Base-by-base conservation (phyloP, 2,888 invertebrate species). In the Eulithis prunata region DNA sequence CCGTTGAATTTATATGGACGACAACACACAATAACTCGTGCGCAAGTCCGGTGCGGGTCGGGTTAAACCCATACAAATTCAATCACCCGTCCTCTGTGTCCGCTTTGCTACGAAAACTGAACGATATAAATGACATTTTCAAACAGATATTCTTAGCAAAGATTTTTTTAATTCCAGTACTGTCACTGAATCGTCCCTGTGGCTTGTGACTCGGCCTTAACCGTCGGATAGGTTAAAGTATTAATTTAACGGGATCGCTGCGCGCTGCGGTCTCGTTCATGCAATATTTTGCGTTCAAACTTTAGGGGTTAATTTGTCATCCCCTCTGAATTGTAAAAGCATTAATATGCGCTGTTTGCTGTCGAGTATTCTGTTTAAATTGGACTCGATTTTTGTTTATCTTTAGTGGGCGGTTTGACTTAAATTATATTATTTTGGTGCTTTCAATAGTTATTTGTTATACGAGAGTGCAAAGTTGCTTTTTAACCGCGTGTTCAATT, bases 191-290 rank as follows among this genome's bases (percentile, higher is more conserved):
- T 32, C 66, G 59, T 63, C 60, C 21, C 67, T 56, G 56, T 45
- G 11, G 47, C 13, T 59, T 53, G 60, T 60, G 11, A 63, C 32
- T 51, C 3, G 3, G 32, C 62, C 47, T 63, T 62, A 62, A 69
- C 57, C 58, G 28, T 45, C 68, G 71, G 59, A 69, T 72, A 70
- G 68, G 66, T 75, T 72, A 58, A 72, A 68, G 69, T 78, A 76
- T 78, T 77, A 78, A 82, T 78, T 73, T 70, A 71, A 55, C 57
- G 52, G 73, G 79, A 78, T 74, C 71, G 71, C 57, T 36, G 62
- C 58, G 64, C 71, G 71, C 57, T 36, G 62, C 58, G 64, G 70
- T 63, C 60, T 54, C 59, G 61, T 66, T 66, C 64, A 61, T 70
- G 64, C 67, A 68, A 60, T 70, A 67, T 66, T 53, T 63, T 71